phyloP scores from a whole-genome alignment of 2,797 vertebrate genomes.

The Trematomus bernacchii region DNA sequence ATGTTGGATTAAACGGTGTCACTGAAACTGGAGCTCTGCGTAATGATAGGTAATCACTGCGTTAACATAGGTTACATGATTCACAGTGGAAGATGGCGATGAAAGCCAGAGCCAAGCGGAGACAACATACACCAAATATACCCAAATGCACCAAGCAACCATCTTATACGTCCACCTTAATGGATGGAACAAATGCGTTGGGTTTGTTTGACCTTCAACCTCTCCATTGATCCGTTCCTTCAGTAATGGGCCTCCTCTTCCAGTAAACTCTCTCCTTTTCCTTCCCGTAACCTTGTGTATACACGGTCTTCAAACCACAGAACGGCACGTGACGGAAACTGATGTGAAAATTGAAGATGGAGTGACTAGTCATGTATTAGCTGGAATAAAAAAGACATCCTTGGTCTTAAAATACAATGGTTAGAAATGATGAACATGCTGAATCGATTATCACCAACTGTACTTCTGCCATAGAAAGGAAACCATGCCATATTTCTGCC shows the following conservation, averaged over 20 bases:
- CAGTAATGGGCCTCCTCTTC: constrained; percentile 75
- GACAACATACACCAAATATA: constrained; percentile 41
- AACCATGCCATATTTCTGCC: constrained; percentile 41
- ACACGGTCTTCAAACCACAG: constrained; percentile 72
- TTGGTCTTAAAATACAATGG: constrained; percentile 60
- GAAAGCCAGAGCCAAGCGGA: constrained; percentile 64
- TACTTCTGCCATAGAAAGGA: constrained; percentile 33
- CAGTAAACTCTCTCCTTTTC: constrained; percentile 77
- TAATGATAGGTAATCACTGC: constrained; percentile 78
- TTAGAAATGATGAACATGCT: constrained; percentile 69
- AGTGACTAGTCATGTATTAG: constrained; percentile 76
- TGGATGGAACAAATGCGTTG: constrained; percentile 70
- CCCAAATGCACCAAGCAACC: constrained; percentile 26
- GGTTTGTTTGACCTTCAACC: constrained; percentile 77
- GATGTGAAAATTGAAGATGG: constrained; percentile 57
- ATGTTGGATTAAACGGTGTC: constrained; percentile 60
- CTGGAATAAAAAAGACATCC: constrained; percentile 57
- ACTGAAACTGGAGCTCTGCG: constrained; percentile 62
- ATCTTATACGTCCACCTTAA: constrained; percentile 42
- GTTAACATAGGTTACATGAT: constrained; percentile 71
- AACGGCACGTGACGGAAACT: constrained; percentile 71
- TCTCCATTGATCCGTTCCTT: constrained; percentile 58
- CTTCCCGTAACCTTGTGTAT: constrained; percentile 83
- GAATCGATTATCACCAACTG: constrained; percentile 69
- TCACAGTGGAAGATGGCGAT: constrained; percentile 57